Conservation (phyloP, 2,113 vertebrate genomes). For the Chaetorhynchus papuensis region DNA sequence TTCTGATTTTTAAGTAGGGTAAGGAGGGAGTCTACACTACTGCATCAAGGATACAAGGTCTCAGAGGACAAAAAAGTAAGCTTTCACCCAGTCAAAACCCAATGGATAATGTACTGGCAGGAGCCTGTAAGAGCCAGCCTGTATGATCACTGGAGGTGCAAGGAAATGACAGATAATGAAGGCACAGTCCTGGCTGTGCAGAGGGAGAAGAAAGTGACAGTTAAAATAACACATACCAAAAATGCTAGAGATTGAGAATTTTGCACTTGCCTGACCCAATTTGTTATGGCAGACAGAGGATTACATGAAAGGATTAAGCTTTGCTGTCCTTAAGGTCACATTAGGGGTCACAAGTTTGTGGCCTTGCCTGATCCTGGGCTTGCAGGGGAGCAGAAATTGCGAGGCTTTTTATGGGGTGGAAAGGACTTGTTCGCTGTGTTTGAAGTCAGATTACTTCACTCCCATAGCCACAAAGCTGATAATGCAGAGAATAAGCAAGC, state of each 20-base stretch:
- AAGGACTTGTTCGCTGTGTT: not conserved
- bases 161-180: constrained; percentile 12
- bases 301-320: constrained; percentile 59
- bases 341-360: constrained; percentile 41
- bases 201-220: constrained; percentile 27
- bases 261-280: constrained; percentile 53
- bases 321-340: constrained; percentile 40
- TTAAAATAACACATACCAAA: constrained; percentile 31
- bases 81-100: not conserved
- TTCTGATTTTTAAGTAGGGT: not conserved
- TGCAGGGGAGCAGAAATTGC: not conserved
- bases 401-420: constrained; percentile 24
- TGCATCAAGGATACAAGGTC: not conserved
- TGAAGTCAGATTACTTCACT: constrained; percentile 51
- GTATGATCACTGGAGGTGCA: not conserved
- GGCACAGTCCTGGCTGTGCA: not conserved
- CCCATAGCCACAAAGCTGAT: not conserved
- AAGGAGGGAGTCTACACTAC: not conserved
- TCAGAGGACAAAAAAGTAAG: not conserved
- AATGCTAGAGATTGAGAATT: constrained; percentile 42
- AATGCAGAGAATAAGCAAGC: constrained; percentile 22
- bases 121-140: not conserved
- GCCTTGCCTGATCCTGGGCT: constrained; percentile 25
- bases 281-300: constrained; percentile 51
- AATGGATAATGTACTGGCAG: not conserved